Percentiles rank a stretch among this genome's conserved stretches.
Conservation (phyloP, 2,888 invertebrate species). For the Chromoteleia sp. region DNA sequence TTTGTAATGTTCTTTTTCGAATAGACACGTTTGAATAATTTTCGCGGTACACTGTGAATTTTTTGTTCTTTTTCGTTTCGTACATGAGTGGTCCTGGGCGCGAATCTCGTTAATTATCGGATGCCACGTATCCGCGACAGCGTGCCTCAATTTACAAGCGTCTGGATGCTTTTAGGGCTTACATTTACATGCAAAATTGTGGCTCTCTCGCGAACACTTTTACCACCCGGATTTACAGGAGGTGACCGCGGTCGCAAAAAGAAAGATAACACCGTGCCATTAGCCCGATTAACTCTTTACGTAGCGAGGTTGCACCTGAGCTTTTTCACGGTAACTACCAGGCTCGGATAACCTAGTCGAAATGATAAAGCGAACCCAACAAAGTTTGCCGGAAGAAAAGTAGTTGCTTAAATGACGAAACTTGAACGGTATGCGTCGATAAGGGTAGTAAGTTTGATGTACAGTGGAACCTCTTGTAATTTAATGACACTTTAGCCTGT, state of each 20-base stretch:
- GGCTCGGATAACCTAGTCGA: conserved; percentile 55
- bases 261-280: conserved; percentile 76
- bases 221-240: conserved; percentile 48
- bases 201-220: conserved; percentile 52
- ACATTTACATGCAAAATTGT: conserved; percentile 57
- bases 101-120: conserved; percentile 60
- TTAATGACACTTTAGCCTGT: conserved; percentile 23
- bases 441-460: conserved; percentile 28
- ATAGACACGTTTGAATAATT: too few species aligned
- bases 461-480: neutral
- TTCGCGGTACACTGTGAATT: too few species aligned
- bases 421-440: conserved; percentile 39
- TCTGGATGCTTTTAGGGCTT: conserved; percentile 56
- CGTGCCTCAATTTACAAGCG: conserved; percentile 56
- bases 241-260: conserved; percentile 65
- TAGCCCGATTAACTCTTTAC: conserved; percentile 77
- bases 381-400: conserved; percentile 47
- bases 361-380: conserved; percentile 49
- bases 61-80: conserved; percentile 15
- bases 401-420: conserved; percentile 35
- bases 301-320: conserved; percentile 69
- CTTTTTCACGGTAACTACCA: conserved; percentile 66
- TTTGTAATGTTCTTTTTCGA: too few species aligned
- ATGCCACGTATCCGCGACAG: conserved; percentile 35
- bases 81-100: conserved; percentile 24